Evolutionary conservation across 2,888 invertebrate genomes (phyloP).

Genomic region (Andrena minutula): DNA sequence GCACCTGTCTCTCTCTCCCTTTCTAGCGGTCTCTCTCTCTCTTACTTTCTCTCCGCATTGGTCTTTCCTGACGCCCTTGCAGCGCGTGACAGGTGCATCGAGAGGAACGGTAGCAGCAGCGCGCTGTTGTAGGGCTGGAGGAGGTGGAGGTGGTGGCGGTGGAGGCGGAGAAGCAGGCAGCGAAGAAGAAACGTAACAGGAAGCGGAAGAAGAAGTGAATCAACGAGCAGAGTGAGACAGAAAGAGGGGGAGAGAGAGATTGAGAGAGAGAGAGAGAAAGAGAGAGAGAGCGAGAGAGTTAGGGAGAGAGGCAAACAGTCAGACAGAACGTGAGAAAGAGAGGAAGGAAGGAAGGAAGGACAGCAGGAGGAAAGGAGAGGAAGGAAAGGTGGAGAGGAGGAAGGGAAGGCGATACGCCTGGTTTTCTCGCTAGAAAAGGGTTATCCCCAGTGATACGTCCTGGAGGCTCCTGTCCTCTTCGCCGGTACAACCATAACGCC

Average conservation of each 20-base stretch:
- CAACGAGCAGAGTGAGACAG: slow-evolving; percentile 22
- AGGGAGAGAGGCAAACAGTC: slow-evolving; percentile 64
- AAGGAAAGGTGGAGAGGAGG: slow-evolving; percentile 65
- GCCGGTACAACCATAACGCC: slow-evolving; percentile 85
- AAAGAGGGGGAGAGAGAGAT: slow-evolving; percentile 37
- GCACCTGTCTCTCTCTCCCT: slow-evolving; percentile 26
- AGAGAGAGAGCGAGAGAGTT: slow-evolving; percentile 85
- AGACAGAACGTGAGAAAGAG: slow-evolving; percentile 71
- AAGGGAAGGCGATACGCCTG: slow-evolving; percentile 70
- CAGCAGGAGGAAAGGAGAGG: slow-evolving; percentile 24
- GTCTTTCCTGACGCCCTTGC: slow-evolving; percentile 66
- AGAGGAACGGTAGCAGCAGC: slow-evolving; percentile 60
- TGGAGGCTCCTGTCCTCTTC: slow-evolving; percentile 85
- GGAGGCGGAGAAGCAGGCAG: slow-evolving; percentile 56
- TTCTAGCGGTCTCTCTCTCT: slow-evolving; percentile 48
- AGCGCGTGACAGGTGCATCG: slow-evolving; percentile 75
- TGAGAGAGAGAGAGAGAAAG: slow-evolving; percentile 26
- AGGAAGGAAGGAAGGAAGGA: slow-evolving; percentile 80
- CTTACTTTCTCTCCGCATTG: slow-evolving; percentile 52
- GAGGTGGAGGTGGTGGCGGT: slow-evolving; percentile 63
- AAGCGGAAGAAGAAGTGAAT: slow-evolving; percentile 66
- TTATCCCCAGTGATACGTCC: slow-evolving; percentile 78
- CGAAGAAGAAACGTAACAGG: slow-evolving; percentile 58
- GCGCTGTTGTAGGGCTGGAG: slow-evolving; percentile 57
- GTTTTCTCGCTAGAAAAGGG: slow-evolving; percentile 62